Percentiles rank a stretch among this genome's conserved stretches.
Conservation (phyloP, 2,888 invertebrate species). For the Holacanthella duospinosa region DNA sequence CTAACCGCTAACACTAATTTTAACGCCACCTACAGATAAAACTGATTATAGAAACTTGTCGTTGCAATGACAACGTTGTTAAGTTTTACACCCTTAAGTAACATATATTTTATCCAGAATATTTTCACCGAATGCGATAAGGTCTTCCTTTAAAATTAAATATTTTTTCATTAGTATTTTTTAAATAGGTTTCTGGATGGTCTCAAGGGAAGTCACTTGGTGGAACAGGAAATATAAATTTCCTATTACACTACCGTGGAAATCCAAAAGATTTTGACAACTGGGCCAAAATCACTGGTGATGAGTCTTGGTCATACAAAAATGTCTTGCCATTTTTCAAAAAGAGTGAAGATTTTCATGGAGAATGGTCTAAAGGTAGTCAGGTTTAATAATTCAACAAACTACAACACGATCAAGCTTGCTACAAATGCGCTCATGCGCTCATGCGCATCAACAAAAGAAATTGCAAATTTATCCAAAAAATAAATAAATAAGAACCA, state of each 20-base stretch:
- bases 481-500: too few relatives aligned
- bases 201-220: constrained; percentile 14
- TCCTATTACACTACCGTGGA: constrained; percentile 24
- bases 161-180: not conserved
- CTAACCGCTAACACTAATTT: too few relatives aligned
- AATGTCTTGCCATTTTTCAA: constrained; percentile 15
- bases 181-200: constrained; percentile 14
- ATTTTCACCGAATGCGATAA: too few relatives aligned
- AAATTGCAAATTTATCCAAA: too few relatives aligned
- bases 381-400: too few relatives aligned
- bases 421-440: too few relatives aligned
- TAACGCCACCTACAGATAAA: too few relatives aligned
- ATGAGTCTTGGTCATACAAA: constrained; percentile 17
- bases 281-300: constrained; percentile 19
- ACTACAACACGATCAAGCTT: not conserved
- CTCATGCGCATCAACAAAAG: not conserved
- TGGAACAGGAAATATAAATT: constrained; percentile 21
- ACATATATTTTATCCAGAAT: too few relatives aligned
- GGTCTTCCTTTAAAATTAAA: not conserved
- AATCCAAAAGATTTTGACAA: constrained; percentile 20
- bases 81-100: too few relatives aligned
- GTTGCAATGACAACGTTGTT: too few relatives aligned
- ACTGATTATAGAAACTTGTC: too few relatives aligned
- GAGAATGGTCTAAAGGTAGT: constrained; percentile 16
- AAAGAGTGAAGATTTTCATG: constrained; percentile 18